These are phyloP conservation scores for Bombyx huttoni DNA, from an alignment of 2,888 invertebrate genomes.

Conservation along the genomic window DNA sequence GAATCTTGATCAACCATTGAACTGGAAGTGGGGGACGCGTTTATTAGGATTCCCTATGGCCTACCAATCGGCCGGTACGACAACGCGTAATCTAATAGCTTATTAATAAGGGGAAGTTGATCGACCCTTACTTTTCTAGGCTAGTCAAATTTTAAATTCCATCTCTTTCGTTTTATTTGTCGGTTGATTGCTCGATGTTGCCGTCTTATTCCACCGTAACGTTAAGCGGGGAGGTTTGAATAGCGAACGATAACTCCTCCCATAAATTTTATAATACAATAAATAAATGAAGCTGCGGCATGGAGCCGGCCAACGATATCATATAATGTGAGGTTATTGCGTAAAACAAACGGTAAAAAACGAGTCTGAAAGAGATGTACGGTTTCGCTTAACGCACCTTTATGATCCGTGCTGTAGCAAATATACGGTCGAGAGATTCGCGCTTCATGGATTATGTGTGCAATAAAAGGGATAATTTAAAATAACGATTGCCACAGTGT, in stretches of 20 bases:
- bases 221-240: slow-evolving; percentile 56
- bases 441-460: slow-evolving; percentile 50
- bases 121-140: slow-evolving; percentile 64
- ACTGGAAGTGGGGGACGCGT: slow-evolving; percentile 66
- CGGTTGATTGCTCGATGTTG: slow-evolving; percentile 36
- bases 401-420: slow-evolving; percentile 47
- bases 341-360: slow-evolving; percentile 64
- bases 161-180: slow-evolving; percentile 44
- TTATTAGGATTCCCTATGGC: slow-evolving; percentile 69
- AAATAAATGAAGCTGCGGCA: slow-evolving; percentile 54
- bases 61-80: slow-evolving; percentile 65
- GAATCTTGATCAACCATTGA: slow-evolving; percentile 68
- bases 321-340: slow-evolving; percentile 58
- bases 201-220: slow-evolving; percentile 53
- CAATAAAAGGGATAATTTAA: slow-evolving; percentile 59
- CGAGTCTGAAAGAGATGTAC: slow-evolving; percentile 47
- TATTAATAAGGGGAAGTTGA: slow-evolving; percentile 68
- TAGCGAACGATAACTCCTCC: slow-evolving; percentile 53
- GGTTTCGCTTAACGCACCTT: slow-evolving; percentile 45
- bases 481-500: slow-evolving; percentile 52
- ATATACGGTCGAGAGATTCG: slow-evolving; percentile 49
- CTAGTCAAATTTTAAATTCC: slow-evolving; percentile 57
- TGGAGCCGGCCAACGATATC: slow-evolving; percentile 56
- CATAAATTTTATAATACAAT: slow-evolving; percentile 67
- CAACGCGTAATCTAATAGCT: slow-evolving; percentile 70